Evolutionary conservation across 1,140 invertebrate species (phyloP).

Genomic region (Drosophila ficusphila): DNA sequence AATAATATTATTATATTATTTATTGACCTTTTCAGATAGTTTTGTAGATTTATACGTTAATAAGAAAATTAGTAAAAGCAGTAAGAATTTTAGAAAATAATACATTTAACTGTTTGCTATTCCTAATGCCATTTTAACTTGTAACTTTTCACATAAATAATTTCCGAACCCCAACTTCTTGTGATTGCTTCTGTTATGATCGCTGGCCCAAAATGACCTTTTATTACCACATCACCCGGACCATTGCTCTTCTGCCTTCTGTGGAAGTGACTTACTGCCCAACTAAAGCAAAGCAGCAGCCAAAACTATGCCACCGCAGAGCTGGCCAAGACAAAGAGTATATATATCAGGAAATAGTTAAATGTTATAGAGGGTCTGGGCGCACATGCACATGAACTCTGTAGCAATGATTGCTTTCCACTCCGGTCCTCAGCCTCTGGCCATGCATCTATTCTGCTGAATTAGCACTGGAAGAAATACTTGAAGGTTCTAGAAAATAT

Average conservation of each 20-base stretch:
- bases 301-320: conserved; percentile 45
- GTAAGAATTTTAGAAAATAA: no score
- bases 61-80: no score
- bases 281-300: conserved; percentile 17
- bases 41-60: no score
- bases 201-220: conserved; percentile 14
- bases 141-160: no score
- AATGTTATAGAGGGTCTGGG: conserved; percentile 36
- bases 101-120: no score
- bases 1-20: no score
- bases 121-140: no score
- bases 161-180: background rate
- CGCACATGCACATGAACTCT: conserved; percentile 1
- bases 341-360: conserved; percentile 48
- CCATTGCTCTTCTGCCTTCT: conserved; percentile 22
- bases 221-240: conserved; percentile 30
- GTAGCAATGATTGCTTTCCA: conserved; percentile 46
- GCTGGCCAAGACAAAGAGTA: conserved; percentile 40
- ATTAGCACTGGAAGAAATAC: conserved; percentile 2
- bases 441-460: conserved; percentile 12
- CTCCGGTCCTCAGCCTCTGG: background rate
- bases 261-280: conserved; percentile 31
- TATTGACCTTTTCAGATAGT: no score
- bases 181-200: conserved; percentile 16
- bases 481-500: background rate